These are phyloP conservation scores for Schizopygopsis pylzovi DNA, from an alignment of 2,797 vertebrate species.

Conservation along the genomic window DNA sequence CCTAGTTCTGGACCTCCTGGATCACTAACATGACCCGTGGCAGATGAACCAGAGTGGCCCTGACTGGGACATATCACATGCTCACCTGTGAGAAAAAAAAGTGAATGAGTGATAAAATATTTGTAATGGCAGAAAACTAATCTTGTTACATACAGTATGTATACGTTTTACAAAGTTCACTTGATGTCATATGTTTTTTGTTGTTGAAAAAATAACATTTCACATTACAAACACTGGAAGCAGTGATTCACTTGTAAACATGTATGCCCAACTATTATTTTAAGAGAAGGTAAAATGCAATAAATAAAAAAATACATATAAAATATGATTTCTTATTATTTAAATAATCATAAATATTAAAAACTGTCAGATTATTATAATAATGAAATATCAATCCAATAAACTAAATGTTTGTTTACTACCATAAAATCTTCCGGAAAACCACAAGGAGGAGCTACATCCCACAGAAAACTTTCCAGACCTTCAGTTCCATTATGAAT, in stretches of 20 bases:
- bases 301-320: too few species aligned
- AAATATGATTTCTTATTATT: not conserved
- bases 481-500: conserved; percentile 31
- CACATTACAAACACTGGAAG: not conserved
- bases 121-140: not conserved
- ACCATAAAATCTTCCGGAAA: not conserved
- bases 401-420: not conserved
- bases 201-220: not conserved
- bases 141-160: not conserved
- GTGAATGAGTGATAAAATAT: not conserved
- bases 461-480: conserved; percentile 60
- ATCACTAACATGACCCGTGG: conserved; percentile 79
- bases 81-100: conserved; percentile 76
- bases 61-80: conserved; percentile 82
- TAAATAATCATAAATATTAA: not conserved
- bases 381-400: not conserved
- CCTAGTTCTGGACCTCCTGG: conserved; percentile 75
- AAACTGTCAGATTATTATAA: not conserved
- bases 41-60: conserved; percentile 82
- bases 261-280: too few species aligned
- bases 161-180: not conserved
- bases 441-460: conserved; percentile 77
- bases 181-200: not conserved
- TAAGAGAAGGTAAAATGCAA: too few species aligned
- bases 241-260: not conserved